Conservation (phyloP, 2,888 invertebrate species). For the Cantharis rustica region DNA sequence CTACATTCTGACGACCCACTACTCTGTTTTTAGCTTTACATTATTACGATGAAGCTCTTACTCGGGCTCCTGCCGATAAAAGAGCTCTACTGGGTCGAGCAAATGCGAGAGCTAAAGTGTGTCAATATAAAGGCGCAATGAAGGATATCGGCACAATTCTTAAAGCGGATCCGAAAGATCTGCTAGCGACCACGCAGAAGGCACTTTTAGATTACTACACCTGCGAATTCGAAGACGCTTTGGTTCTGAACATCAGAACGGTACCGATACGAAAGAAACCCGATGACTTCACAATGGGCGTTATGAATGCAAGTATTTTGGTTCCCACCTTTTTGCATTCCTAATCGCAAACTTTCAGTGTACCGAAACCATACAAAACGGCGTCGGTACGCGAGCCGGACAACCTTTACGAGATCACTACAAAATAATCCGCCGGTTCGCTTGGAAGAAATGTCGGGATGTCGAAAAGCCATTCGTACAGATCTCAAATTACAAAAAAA, state of each 20-base stretch:
- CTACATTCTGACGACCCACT: neutral
- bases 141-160: conserved; percentile 59
- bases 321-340: neutral
- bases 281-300: conserved; percentile 51
- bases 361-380: conserved; percentile 53
- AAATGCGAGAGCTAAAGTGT: conserved; percentile 60
- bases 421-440: conserved; percentile 50
- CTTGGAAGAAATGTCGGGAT: conserved; percentile 50
- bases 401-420: conserved; percentile 52
- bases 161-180: conserved; percentile 44
- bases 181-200: conserved; percentile 47
- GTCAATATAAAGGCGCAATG: conserved; percentile 61
- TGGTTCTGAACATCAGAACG: conserved; percentile 46
- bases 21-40: conserved; percentile 46
- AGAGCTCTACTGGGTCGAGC: conserved; percentile 62
- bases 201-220: conserved; percentile 50
- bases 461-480: conserved; percentile 44
- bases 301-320: conserved; percentile 48
- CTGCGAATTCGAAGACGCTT: conserved; percentile 53
- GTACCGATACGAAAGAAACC: conserved; percentile 49
- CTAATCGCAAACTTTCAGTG: conserved; percentile 42
- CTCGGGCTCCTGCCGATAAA: conserved; percentile 55
- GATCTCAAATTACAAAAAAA: conserved; percentile 38
- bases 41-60: conserved; percentile 48
- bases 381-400: conserved; percentile 51